phyloP scores from a whole-genome alignment of 2,888 invertebrate species.

The Hanleya hanleyi region DNA sequence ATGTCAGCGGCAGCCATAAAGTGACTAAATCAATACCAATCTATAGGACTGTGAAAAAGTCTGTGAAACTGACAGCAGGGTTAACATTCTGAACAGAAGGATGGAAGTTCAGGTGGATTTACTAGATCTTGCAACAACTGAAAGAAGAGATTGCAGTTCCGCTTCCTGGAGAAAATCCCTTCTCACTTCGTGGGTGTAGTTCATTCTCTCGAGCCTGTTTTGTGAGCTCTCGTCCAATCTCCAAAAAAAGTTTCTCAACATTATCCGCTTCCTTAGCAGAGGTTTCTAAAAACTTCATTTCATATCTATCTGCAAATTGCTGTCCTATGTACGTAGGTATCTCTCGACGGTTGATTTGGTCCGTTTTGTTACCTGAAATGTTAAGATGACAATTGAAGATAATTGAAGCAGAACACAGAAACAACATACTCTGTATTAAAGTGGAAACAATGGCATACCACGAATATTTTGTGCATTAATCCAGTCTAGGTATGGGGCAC shows the following conservation, averaged over 20 bases:
- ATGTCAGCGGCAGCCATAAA: too few species aligned
- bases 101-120: too few species aligned
- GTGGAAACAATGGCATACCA: too few species aligned
- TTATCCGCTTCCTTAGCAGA: constrained; percentile 99
- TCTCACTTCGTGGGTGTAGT: constrained; percentile 41
- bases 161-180: constrained; percentile 26
- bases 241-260: constrained; percentile 96
- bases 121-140: constrained; percentile 26
- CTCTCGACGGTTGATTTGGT: constrained; percentile 92
- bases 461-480: too few species aligned
- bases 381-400: too few species aligned
- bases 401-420: too few species aligned
- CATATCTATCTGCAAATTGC: constrained; percentile 95
- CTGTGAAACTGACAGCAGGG: too few species aligned
- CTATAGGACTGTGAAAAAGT: too few species aligned
- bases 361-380: constrained; percentile 97
- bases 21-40: too few species aligned
- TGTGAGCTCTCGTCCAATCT: constrained; percentile 88
- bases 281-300: constrained; percentile 96
- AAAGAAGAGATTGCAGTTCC: constrained; percentile 30
- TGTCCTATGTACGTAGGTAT: constrained; percentile 94
- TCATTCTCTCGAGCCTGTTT: constrained; percentile 58
- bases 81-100: too few species aligned
- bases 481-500: too few species aligned
- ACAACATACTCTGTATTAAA: too few species aligned